phyloP scores from a whole-genome alignment of 2,113 vertebrate species.

The Neopipo cinnamomea region DNA sequence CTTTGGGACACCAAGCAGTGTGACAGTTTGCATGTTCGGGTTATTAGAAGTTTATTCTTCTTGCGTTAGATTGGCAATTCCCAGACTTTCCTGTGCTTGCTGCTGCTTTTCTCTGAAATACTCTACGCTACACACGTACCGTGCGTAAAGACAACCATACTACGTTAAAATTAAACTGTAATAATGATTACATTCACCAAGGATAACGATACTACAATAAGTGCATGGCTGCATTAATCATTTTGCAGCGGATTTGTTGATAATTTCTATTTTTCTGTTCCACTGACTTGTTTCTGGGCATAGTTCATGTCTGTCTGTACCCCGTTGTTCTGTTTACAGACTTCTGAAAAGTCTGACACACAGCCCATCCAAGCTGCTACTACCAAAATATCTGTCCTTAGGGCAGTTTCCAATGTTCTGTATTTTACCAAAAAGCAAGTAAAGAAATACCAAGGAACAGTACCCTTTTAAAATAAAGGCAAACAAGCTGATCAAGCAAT shows the following conservation, averaged over 20 bases:
- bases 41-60: neutral
- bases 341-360: neutral
- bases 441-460: neutral
- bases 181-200: neutral
- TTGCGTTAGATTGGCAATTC: neutral
- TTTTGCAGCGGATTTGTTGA: neutral
- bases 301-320: neutral
- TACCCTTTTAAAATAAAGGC: neutral
- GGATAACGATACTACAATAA: neutral
- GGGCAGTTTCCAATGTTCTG: neutral
- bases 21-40: neutral
- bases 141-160: neutral
- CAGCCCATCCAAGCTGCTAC: neutral
- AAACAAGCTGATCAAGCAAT: neutral
- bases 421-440: neutral
- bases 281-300: neutral
- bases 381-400: neutral
- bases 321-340: neutral
- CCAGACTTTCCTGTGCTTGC: neutral
- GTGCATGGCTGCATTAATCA: neutral
- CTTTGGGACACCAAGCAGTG: conserved; percentile 61
- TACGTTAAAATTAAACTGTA: neutral
- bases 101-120: neutral
- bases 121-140: neutral
- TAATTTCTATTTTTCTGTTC: neutral